These are phyloP conservation scores for Hymenopus coronatus DNA, from an alignment of 2,888 invertebrate species.

Conservation along the genomic window DNA sequence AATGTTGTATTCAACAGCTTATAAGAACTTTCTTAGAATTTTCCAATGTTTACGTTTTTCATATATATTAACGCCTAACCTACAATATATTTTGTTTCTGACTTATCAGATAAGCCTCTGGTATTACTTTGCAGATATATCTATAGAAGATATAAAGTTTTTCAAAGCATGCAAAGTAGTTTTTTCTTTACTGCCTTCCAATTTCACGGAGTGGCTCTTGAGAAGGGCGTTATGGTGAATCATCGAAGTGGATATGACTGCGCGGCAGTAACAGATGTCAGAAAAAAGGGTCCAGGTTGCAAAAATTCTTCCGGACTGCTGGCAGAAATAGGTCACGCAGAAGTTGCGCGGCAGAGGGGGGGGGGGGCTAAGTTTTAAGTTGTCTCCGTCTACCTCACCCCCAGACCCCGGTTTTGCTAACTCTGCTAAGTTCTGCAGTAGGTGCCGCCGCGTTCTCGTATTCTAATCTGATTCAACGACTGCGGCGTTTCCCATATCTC, in stretches of 20 bases:
- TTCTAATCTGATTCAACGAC: background rate
- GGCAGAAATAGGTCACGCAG: background rate
- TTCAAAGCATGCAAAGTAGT: no score
- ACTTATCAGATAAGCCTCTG: no score
- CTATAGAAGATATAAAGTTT: no score
- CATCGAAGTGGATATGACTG: background rate
- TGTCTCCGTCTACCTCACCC: background rate
- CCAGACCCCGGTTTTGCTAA: background rate
- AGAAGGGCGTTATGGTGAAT: background rate
- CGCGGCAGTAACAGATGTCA: background rate
- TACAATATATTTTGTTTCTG: no score
- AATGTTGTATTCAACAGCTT: no score
- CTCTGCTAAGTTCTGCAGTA: background rate
- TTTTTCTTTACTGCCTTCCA: no score
- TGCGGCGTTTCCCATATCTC: background rate
- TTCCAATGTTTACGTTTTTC: no score
- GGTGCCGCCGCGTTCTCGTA: background rate
- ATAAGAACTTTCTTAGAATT: no score
- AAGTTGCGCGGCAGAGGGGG: background rate
- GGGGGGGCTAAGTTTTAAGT: background rate
- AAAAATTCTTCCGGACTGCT: background rate
- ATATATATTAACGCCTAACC: no score
- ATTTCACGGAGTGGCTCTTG: background rate
- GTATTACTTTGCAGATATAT: no score
- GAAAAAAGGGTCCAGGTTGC: background rate